These are phyloP conservation scores for Lepidocyrtinus sp. DNA, from an alignment of 2,888 invertebrate genomes.

Conservation along the genomic window DNA sequence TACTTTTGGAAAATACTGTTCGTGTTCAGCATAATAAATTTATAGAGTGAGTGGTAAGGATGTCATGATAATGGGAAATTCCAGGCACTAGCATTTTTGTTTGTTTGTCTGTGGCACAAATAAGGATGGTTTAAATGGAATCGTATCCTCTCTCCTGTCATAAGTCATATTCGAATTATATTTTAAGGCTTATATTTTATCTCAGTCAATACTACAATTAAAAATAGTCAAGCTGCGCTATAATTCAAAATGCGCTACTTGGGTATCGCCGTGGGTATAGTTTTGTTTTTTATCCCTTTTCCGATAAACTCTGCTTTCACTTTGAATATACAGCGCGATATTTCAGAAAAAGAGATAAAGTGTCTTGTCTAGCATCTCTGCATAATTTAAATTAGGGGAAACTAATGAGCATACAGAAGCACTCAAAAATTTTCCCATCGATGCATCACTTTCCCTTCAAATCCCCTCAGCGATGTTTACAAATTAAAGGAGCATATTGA, in stretches of 20 bases:
- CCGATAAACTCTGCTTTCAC: neutral
- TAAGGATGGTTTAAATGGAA: too few relatives aligned
- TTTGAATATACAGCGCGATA: neutral
- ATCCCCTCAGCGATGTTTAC: neutral
- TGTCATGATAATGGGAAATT: neutral
- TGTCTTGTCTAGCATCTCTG: neutral
- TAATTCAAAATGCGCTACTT: too few relatives aligned
- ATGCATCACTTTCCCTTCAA: neutral
- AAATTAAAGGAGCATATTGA: conserved; percentile 3
- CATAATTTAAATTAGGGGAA: neutral
- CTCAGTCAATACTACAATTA: too few relatives aligned
- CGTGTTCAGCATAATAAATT: too few relatives aligned
- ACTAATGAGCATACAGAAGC: neutral
- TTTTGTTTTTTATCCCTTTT: neutral
- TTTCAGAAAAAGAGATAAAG: neutral
- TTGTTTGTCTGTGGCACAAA: neutral
- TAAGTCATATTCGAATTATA: too few relatives aligned
- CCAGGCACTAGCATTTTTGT: neutral
- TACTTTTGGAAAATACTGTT: too few relatives aligned
- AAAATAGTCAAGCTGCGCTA: too few relatives aligned
- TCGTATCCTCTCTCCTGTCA: too few relatives aligned
- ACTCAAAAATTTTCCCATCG: neutral
- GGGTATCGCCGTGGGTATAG: too few relatives aligned
- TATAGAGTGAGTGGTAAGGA: too few relatives aligned
- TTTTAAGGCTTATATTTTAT: too few relatives aligned